phyloP scores from a whole-genome alignment of 2,888 invertebrate genomes.

The Papilio demoleus region DNA sequence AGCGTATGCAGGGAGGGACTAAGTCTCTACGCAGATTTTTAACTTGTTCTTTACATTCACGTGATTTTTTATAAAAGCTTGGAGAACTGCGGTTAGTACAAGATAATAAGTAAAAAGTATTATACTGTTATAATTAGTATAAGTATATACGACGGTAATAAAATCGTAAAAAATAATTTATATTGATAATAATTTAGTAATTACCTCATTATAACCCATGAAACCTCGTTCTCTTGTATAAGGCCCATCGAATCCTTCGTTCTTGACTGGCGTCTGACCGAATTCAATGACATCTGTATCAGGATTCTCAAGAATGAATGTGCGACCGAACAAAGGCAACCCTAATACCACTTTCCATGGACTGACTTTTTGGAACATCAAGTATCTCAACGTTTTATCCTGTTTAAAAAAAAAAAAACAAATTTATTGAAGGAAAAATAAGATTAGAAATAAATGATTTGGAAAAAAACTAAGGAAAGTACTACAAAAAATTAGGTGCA shows the following conservation, averaged over 20 bases:
- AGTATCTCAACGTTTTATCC: constrained; percentile 89
- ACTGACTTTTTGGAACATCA: constrained; percentile 88
- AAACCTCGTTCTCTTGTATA: constrained; percentile 91
- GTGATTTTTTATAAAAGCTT: too few species aligned
- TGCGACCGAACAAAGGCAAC: constrained; percentile 91
- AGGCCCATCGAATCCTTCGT: constrained; percentile 90
- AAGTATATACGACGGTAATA: neutral
- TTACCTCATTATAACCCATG: constrained; percentile 93
- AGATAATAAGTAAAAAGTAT: too few species aligned
- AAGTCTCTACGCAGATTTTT: too few species aligned
- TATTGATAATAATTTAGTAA: too few species aligned
- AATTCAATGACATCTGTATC: constrained; percentile 71
- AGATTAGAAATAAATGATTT: too few species aligned
- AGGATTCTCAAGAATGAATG: constrained; percentile 83
- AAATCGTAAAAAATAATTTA: neutral
- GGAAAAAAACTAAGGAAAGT: too few species aligned
- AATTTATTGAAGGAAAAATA: too few species aligned
- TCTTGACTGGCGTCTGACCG: constrained; percentile 81
- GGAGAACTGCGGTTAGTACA: too few species aligned
- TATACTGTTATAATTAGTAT: too few species aligned
- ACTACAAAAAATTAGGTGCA: too few species aligned
- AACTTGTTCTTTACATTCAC: too few species aligned
- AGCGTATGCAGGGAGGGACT: too few species aligned
- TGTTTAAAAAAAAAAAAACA: constrained; percentile 55
- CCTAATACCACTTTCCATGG: constrained; percentile 90